Conservation (phyloP, 2,113 vertebrate genomes). For the Passer domesticus region DNA sequence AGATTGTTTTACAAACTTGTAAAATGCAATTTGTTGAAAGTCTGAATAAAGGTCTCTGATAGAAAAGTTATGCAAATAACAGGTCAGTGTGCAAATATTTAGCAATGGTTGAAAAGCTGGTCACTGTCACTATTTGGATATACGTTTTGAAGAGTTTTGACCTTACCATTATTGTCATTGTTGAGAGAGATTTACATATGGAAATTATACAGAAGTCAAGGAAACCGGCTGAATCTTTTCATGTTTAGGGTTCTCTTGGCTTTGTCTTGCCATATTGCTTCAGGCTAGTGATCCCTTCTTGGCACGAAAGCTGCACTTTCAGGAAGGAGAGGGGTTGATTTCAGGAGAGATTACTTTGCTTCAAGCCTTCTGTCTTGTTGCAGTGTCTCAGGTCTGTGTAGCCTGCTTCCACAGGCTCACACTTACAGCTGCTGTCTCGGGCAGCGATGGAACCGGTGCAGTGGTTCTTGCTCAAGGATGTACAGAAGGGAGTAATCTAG, state of each 20-base stretch:
- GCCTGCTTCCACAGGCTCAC: fast-evolving
- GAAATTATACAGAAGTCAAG: neutral
- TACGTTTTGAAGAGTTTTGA: neutral
- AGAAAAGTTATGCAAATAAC: neutral
- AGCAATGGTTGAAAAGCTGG: neutral
- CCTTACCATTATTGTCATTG: neutral
- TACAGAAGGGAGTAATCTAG: neutral
- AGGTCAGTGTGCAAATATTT: neutral
- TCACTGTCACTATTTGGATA: neutral
- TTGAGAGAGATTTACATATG: neutral
- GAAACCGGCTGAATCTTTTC: neutral
- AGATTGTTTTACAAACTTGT: neutral
- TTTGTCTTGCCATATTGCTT: neutral
- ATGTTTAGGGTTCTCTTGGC: neutral
- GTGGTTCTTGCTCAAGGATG: fast-evolving
- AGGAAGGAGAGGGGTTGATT: neutral
- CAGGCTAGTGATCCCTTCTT: neutral
- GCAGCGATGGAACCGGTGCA: neutral
- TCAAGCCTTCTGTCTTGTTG: neutral
- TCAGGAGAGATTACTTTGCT: neutral
- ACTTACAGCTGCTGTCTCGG: neutral
- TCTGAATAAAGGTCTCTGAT: neutral
- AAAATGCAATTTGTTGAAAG: neutral
- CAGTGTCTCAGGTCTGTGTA: neutral
- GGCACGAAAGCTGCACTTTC: neutral